Evolutionary conservation across 1,140 invertebrate species (phyloP), one percentile per base, ranked within the genome.

Genomic region (Drosophila mauritiana): DNA sequence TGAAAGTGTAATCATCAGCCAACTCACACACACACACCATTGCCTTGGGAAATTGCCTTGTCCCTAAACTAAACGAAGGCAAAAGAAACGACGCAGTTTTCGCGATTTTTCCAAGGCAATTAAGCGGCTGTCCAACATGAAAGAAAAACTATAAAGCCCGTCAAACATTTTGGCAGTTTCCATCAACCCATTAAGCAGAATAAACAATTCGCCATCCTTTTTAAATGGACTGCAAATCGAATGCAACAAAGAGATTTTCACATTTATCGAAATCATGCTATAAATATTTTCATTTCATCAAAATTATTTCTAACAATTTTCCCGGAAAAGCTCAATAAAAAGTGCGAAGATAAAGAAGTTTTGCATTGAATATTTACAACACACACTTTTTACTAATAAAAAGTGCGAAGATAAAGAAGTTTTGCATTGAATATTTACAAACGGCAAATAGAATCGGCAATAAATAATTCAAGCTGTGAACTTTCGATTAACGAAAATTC

Each of bases 51-150:
- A 73, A 54, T 34, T 57, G 64, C 49, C 49, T 52, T 52, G 48
- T 63, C 68, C 43, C 51, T 45, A 54, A 54, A 55, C 51, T 39
- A 54, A 54, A 51, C 27, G 34, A 64, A 5, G n/a, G 46, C 17
- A 63, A 49, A 67, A 51, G 64, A 49, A 63, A 74, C 68, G 36
- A 74, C 56, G 67, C 69, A 74, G 20, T 73, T 73, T 74, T 74
- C 39, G 39, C 49, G 39, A 48, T 31, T 63, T 57, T 51, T 70
- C 46, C 67, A 51, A 25, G 55, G 46, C 58, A 67, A 67, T 67
- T 64, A 68, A 58, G 55, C 40, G 25, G 45, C 20, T 6, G 27
- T 7, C 40, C 13, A 0, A 43, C 25, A 51, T 51, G 20, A 51
- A 64, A 51, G 58, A 20, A 63, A 57, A 49, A 45, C 58, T 39